Evolutionary conservation across 2,113 vertebrate genomes (phyloP).

Genomic region (Mixornis gularis): DNA sequence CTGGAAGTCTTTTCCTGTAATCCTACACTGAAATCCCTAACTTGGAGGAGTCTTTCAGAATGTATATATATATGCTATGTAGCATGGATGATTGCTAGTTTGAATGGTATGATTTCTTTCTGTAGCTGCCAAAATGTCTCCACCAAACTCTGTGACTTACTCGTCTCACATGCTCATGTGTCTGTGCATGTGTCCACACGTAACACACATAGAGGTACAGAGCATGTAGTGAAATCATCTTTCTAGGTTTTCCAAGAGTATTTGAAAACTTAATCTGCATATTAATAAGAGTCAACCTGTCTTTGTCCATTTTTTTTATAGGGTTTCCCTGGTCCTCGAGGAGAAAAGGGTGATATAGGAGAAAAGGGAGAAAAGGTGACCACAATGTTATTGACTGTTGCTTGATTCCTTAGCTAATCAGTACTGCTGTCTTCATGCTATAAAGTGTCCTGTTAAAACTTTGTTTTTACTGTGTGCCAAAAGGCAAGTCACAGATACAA

Average conservation of each 20-base stretch:
- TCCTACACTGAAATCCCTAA: neutral
- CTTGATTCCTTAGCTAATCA: constrained; percentile 38
- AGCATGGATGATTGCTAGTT: neutral
- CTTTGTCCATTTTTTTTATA: constrained; percentile 80
- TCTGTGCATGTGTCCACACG: neutral
- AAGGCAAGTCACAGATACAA: constrained; percentile 16
- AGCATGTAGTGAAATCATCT: neutral
- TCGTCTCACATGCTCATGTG: neutral
- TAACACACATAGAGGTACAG: neutral
- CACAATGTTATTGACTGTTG: constrained; percentile 37
- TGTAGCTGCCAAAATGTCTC: neutral
- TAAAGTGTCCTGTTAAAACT: neutral
- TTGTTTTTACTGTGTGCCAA: constrained; percentile 66
- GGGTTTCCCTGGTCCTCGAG: constrained; percentile 94
- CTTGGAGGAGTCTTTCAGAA: neutral
- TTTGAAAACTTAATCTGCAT: neutral
- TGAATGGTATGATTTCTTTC: neutral
- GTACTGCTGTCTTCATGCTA: constrained; percentile 7
- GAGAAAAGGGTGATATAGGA: constrained; percentile 94
- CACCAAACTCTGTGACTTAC: neutral
- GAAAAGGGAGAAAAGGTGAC: constrained; percentile 99
- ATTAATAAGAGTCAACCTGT: neutral
- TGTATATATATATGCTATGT: neutral
- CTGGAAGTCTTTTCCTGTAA: neutral
- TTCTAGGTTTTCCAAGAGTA: neutral